These are phyloP conservation scores for Palaemon carinicauda DNA, from an alignment of 1,140 invertebrate genomes.

Conservation along the genomic window DNA sequence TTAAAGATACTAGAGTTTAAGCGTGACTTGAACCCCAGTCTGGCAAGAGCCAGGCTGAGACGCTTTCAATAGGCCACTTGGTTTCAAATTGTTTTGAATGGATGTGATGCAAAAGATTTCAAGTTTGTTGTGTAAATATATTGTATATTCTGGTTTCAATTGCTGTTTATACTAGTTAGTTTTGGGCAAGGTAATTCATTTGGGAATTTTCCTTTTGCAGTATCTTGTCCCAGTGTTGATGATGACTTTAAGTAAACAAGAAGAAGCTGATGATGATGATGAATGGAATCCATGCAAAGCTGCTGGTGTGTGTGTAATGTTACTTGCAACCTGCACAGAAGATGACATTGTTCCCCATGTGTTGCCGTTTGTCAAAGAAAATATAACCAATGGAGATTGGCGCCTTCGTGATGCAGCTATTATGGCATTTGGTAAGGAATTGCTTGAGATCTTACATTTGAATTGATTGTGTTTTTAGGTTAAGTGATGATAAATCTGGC, in stretches of 20 bases:
- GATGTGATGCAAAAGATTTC: too few relatives aligned
- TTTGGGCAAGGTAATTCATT: background rate
- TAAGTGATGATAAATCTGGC: too few relatives aligned
- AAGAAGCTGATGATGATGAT: constrained; percentile 89
- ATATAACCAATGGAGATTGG: constrained; percentile 93
- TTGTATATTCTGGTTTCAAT: too few relatives aligned
- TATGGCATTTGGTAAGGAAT: constrained; percentile 95
- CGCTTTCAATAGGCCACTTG: too few relatives aligned
- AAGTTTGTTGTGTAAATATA: too few relatives aligned
- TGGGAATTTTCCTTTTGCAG: constrained; percentile 63
- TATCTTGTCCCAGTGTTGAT: constrained; percentile 94
- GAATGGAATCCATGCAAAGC: constrained; percentile 99
- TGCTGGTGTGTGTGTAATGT: constrained; percentile 98
- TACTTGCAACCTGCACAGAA: constrained; percentile 95
- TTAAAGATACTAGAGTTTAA: too few relatives aligned
- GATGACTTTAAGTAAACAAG: constrained; percentile 92
- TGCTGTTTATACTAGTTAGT: background rate
- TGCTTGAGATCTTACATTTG: too few relatives aligned
- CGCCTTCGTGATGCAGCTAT: constrained; percentile 94
- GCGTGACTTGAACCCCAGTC: too few relatives aligned
- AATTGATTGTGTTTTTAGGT: too few relatives aligned
- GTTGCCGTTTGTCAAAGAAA: constrained; percentile 93
- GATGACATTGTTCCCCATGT: constrained; percentile 96
- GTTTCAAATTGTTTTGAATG: too few relatives aligned
- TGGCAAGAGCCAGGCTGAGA: too few relatives aligned